Conservation (phyloP, 2,888 invertebrate genomes). For the Tanytarsus gracilentus region DNA sequence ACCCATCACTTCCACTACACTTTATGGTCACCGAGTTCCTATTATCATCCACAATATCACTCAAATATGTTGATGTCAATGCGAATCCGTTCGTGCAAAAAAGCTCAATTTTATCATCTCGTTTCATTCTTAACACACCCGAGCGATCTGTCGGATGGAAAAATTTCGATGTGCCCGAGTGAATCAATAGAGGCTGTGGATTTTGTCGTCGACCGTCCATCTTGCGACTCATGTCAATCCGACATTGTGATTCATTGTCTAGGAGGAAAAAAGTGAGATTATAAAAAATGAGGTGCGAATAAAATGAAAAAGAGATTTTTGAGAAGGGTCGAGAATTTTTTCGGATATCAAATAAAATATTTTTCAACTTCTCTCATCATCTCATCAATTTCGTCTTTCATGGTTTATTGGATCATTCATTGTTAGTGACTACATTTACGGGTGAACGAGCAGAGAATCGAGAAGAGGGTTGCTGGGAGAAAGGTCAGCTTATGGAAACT, state of each 20-base stretch:
- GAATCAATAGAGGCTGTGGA: constrained; percentile 50
- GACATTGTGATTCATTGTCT: constrained; percentile 28
- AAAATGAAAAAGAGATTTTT: too few relatives aligned
- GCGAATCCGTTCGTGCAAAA: constrained; percentile 34
- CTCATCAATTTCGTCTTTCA: too few relatives aligned
- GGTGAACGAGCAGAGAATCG: too few relatives aligned
- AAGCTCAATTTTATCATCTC: constrained; percentile 36
- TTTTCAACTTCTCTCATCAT: too few relatives aligned
- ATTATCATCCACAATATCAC: too few relatives aligned
- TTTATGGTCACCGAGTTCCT: neutral
- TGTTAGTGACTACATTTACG: too few relatives aligned
- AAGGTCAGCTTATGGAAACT: too few relatives aligned
- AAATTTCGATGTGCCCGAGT: constrained; percentile 37
- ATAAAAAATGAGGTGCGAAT: too few relatives aligned
- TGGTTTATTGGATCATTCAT: too few relatives aligned
- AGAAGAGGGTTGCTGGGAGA: too few relatives aligned
- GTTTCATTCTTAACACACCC: constrained; percentile 36
- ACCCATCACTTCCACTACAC: neutral
- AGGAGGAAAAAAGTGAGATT: constrained; percentile 36
- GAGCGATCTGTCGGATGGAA: constrained; percentile 35
- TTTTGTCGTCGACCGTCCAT: neutral
- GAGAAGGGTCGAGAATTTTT: constrained; percentile 2
- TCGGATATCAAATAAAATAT: neutral
- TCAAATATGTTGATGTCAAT: constrained; percentile 30
- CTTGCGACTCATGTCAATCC: neutral